These are phyloP conservation scores for Procavia capensis DNA, from an alignment of 2,113 vertebrate genomes.

Conservation along the genomic window DNA sequence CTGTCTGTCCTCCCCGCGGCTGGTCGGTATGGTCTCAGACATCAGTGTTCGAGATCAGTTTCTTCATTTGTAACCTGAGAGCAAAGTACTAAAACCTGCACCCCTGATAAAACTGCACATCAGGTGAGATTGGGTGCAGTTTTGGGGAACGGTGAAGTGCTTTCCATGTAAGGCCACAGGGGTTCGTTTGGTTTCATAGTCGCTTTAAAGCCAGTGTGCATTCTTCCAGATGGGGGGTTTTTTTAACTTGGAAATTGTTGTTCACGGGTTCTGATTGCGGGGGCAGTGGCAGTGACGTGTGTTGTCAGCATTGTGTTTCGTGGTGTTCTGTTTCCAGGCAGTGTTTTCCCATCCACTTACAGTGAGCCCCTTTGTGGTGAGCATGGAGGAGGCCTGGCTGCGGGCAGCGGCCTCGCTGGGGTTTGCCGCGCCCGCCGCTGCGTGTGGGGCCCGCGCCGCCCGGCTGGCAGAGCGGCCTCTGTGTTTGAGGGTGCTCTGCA, in stretches of 20 bases:
- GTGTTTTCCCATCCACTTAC: background rate
- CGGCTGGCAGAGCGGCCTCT: too few relatives aligned
- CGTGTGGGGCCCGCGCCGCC: background rate
- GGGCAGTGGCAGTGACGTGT: background rate
- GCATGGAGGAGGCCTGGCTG: background rate
- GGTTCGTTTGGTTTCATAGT: slow-evolving; percentile 26
- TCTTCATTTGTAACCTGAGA: background rate
- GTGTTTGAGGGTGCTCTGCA: background rate
- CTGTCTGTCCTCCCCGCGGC: background rate
- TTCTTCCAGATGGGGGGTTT: background rate
- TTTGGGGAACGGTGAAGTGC: background rate
- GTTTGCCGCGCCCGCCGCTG: too few relatives aligned
- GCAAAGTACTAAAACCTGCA: background rate
- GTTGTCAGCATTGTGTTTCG: background rate
- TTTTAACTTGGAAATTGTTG: slow-evolving; percentile 18
- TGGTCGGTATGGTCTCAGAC: background rate
- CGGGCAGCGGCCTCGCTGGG: background rate
- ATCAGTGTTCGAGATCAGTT: background rate
- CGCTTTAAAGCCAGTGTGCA: background rate
- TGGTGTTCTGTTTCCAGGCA: slow-evolving; percentile 11
- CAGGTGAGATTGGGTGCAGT: background rate
- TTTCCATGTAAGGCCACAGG: background rate
- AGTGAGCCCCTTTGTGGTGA: background rate
- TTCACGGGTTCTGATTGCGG: background rate
- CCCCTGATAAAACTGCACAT: background rate